phyloP scores from a whole-genome alignment of 2,888 invertebrate species.

The Amiota minor region DNA sequence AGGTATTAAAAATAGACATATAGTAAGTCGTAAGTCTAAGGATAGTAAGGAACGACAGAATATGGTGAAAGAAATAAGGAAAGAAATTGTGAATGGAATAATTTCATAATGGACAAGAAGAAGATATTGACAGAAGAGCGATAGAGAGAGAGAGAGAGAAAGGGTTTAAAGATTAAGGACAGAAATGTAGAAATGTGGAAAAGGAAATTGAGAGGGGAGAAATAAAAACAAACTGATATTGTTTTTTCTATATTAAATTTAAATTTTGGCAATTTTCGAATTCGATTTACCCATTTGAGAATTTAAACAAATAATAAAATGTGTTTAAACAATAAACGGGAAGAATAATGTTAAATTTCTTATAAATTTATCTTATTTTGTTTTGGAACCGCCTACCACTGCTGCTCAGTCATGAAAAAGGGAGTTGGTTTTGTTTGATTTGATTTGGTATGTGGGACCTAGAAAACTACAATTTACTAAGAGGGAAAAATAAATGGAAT shows the following conservation, averaged over 20 bases:
- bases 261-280: neutral
- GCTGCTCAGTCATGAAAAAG: constrained; percentile 65
- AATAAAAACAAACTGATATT: neutral
- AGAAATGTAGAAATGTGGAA: neutral
- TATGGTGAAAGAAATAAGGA: neutral
- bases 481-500: neutral
- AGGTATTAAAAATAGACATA: too few species aligned
- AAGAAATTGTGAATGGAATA: neutral
- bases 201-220: neutral
- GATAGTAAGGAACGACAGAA: neutral
- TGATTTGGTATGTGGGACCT: constrained; percentile 3
- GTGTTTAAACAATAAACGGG: constrained; percentile 59
- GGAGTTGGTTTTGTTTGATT: constrained; percentile 28
- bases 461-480: neutral
- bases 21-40: too few species aligned
- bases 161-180: neutral
- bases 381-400: constrained; percentile 67
- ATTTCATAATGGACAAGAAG: neutral
- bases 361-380: too few species aligned
- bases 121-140: constrained; percentile 14
- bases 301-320: constrained; percentile 36
- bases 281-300: constrained; percentile 14
- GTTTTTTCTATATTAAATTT: neutral
- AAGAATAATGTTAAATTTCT: constrained; percentile 43
- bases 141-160: constrained; percentile 5